These are phyloP conservation scores for Microcebus murinus DNA, from an alignment of 2,113 vertebrate species.

Conservation along the genomic window DNA sequence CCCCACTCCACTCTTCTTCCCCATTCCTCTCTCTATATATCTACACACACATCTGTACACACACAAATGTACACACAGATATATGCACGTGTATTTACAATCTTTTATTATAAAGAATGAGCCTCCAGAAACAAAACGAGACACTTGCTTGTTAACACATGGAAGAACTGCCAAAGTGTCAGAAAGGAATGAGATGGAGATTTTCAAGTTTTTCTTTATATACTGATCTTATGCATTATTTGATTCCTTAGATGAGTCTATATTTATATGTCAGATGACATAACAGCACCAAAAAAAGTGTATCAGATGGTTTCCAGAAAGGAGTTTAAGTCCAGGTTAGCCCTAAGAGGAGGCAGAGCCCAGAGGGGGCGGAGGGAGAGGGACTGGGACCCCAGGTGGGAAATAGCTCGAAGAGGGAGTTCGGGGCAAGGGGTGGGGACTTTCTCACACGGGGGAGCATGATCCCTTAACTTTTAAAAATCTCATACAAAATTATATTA, in stretches of 20 bases:
- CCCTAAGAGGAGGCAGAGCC: background rate
- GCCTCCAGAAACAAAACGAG: background rate
- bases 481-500: background rate
- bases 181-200: background rate
- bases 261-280: too few species aligned
- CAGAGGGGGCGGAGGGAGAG: accelerated
- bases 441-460: background rate
- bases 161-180: too few species aligned
- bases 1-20: background rate
- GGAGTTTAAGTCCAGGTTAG: background rate
- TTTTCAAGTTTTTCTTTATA: background rate
- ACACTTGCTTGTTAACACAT: accelerated
- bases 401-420: accelerated
- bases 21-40: background rate
- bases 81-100: background rate
- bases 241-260: background rate
- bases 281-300: background rate
- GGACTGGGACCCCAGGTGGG: accelerated
- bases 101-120: background rate
- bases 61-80: background rate
- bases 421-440: too few species aligned
- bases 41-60: background rate
- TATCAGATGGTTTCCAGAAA: background rate
- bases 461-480: background rate
- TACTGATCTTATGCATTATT: background rate